Evolutionary conservation across 2,888 invertebrate species (phyloP).

Genomic region (Cynaeus angustus): DNA sequence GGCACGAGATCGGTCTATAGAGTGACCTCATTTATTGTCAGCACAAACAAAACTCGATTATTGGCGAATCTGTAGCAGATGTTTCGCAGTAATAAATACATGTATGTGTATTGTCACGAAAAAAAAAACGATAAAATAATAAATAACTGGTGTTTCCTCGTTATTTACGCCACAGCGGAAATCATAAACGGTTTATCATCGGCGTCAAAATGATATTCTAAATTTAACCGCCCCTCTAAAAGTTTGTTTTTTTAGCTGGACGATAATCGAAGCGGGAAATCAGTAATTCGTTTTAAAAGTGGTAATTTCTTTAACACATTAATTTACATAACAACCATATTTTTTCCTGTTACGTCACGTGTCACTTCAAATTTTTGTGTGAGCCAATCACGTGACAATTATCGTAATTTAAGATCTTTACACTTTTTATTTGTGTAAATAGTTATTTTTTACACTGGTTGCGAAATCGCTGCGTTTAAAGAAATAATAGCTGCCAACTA

Average conservation of each 20-base stretch:
- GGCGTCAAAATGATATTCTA: not conserved
- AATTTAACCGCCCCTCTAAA: not conserved
- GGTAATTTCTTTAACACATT: not conserved
- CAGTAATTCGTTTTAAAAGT: not conserved
- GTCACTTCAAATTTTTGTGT: not conserved
- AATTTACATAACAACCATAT: constrained; percentile 10
- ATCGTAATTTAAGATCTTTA: not conserved
- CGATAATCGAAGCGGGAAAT: too few species aligned
- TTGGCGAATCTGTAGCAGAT: too few species aligned
- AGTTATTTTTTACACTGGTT: not conserved
- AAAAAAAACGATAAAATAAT: not conserved
- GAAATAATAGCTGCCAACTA: not conserved
- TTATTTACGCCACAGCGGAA: not conserved
- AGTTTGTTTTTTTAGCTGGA: not conserved
- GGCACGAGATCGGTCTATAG: not conserved
- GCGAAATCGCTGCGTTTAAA: not conserved
- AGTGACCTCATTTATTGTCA: constrained; percentile 4
- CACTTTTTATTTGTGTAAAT: not conserved
- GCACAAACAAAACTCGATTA: not conserved
- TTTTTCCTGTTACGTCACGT: not conserved
- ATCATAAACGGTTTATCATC: not conserved
- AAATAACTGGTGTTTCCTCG: not conserved
- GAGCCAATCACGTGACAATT: not conserved
- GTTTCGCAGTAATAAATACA: not conserved
- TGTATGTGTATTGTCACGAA: not conserved